Base-by-base conservation (phyloP, 2,888 invertebrate genomes). In the Phyllotreta cruciferae region DNA sequence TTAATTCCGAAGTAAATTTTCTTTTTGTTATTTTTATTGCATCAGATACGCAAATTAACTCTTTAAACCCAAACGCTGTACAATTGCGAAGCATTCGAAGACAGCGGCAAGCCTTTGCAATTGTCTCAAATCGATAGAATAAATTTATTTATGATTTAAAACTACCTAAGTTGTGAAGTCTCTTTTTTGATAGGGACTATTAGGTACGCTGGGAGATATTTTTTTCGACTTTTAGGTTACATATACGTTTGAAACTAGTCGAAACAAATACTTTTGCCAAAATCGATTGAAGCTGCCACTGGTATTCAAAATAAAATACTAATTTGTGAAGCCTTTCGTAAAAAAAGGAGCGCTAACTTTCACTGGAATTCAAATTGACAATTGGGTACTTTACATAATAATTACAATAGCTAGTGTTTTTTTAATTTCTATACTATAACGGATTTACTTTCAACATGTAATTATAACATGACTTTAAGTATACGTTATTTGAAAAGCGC, bases 31-130 rank as follows among this genome's bases (percentile, higher is more conserved):
- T 64, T 70, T 63, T 70, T 66, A 67, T 74, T 72, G 62, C 74
- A 69, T 75, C 72, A 73, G 73, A 73, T 76, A 76, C 75, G 76
- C 75, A 76, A 76, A 76, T 76, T 76, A 76, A 74, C 74, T 72
- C 60, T 56, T 34, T 54, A 57, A 14, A 49, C 36, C 54, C 62
- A 53, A 64, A 66, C 56, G 44, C 39, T 24, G 4, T 38, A 47
- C 47, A 36, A 41, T 52, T 39, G 34, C 45, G 24, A n/a, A 10
- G 44, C 6, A n/a, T 5, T 10, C 7, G 13, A 45, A 37, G 36
- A 35, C 35, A 56, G 42, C 35, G 55, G 11, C 24, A 42, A 41
- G 10, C n/a, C 10, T 14, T 52, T 13, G 14, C 10, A 44, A 44
- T 41, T 9, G 3, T 3, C n/a, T 3, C 3, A 41, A 41, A 9